These are phyloP conservation scores for Apamea monoglypha DNA, from an alignment of 2,888 invertebrate genomes.

Conservation along the genomic window DNA sequence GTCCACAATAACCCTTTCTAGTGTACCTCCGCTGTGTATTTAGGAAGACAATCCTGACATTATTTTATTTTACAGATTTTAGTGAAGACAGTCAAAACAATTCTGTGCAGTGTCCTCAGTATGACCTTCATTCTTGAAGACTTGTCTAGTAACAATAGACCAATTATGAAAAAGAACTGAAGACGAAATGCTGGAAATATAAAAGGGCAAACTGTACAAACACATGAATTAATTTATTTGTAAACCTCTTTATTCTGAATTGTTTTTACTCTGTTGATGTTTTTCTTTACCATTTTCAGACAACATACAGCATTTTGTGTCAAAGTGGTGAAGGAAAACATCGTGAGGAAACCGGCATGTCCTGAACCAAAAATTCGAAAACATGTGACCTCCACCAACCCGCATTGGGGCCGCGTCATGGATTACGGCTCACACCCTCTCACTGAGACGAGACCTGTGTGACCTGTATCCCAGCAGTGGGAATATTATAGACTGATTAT, in stretches of 20 bases:
- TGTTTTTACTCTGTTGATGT: background rate
- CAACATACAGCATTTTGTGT: too few species aligned
- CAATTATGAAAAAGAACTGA: background rate
- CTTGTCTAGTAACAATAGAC: background rate
- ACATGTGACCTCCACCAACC: background rate
- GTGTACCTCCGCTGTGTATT: constrained; percentile 21
- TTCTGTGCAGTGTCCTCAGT: background rate
- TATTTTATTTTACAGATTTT: constrained; percentile 1
- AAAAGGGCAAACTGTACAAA: background rate
- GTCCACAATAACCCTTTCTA: constrained; percentile 9
- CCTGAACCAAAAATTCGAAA: background rate
- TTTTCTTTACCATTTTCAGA: too few species aligned
- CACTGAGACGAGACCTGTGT: background rate
- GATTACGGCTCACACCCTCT: background rate
- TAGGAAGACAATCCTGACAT: background rate
- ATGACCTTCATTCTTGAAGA: background rate
- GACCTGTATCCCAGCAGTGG: background rate
- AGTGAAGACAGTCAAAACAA: constrained; percentile 1
- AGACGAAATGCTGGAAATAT: background rate
- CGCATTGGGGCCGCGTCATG: background rate
- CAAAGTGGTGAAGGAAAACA: background rate
- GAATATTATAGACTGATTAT: background rate
- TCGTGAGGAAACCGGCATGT: background rate
- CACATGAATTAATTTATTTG: background rate
- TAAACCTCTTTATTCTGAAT: background rate